Evolutionary conservation across 2,888 invertebrate genomes (phyloP).

Genomic region (Rotaria socialis): DNA sequence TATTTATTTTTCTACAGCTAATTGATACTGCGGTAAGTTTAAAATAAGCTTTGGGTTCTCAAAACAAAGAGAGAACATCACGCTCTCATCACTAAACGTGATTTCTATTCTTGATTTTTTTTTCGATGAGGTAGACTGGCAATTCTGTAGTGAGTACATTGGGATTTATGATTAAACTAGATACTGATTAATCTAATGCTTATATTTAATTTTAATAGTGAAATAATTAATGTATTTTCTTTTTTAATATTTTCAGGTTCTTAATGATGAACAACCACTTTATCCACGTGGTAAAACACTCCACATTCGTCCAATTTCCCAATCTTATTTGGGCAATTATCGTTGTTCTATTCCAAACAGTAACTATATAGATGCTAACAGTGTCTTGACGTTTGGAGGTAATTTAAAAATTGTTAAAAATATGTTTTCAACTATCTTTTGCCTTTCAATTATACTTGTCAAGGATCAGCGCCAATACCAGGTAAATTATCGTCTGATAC

Average conservation of each 20-base stretch:
- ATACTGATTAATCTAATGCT: neutral
- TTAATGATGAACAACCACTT: neutral
- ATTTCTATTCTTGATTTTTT: neutral
- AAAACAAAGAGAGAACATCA: neutral
- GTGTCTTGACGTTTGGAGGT: neutral
- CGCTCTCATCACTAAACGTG: neutral
- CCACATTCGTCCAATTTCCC: slow-evolving; percentile 35
- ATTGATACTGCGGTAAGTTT: neutral
- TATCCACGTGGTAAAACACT: slow-evolving; percentile 14
- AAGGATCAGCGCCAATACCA: neutral
- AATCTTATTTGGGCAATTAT: neutral
- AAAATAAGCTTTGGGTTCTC: neutral
- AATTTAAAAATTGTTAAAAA: neutral
- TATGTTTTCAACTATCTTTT: no score
- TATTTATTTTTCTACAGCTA: neutral
- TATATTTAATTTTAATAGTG: neutral
- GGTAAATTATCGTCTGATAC: neutral
- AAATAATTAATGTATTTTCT: neutral
- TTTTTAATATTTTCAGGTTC: neutral
- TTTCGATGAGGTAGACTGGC: neutral
- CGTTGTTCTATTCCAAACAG: neutral
- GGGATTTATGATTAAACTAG: neutral
- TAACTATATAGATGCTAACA: neutral
- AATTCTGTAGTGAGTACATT: neutral
- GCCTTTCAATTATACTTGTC: no score